A percentile compares a stretch with the other conserved stretches of the same genome.
These are phyloP conservation scores for Spatula clypeata DNA, from an alignment of 2,797 vertebrate species.

Conservation along the genomic window DNA sequence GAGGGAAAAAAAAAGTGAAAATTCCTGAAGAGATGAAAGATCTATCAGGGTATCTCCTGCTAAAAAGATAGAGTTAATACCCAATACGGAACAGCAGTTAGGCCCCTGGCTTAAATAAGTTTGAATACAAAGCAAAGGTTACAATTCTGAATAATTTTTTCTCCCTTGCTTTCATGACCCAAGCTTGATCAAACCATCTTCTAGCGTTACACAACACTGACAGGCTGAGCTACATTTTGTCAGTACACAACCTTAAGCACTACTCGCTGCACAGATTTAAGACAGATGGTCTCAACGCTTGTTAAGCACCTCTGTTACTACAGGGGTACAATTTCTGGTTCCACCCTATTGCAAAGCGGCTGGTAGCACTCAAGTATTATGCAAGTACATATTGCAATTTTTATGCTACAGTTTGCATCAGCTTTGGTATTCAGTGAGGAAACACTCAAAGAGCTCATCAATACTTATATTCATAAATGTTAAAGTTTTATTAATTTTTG, in stretches of 20 bases:
- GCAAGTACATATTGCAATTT: neutral
- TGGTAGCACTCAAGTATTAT: neutral
- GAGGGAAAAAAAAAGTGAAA: neutral
- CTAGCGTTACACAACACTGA: neutral
- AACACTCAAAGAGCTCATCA: neutral
- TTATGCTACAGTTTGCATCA: no score
- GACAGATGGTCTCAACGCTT: neutral
- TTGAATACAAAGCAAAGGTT: neutral
- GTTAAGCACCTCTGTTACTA: neutral
- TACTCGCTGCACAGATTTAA: neutral
- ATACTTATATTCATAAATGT: neutral
- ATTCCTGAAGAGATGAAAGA: neutral
- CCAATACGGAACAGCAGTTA: neutral
- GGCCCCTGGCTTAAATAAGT: neutral
- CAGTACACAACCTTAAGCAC: neutral
- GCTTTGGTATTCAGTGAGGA: neutral
- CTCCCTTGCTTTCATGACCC: neutral
- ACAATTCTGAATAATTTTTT: neutral
- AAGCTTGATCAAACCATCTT: neutral
- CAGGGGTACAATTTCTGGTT: neutral
- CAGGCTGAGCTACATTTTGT: neutral
- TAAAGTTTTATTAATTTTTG: neutral
- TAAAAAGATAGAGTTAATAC: neutral
- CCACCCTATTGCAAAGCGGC: neutral
- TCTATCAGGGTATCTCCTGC: neutral